Conservation (phyloP, 2,113 vertebrate species). For the Paralichthys olivaceus region DNA sequence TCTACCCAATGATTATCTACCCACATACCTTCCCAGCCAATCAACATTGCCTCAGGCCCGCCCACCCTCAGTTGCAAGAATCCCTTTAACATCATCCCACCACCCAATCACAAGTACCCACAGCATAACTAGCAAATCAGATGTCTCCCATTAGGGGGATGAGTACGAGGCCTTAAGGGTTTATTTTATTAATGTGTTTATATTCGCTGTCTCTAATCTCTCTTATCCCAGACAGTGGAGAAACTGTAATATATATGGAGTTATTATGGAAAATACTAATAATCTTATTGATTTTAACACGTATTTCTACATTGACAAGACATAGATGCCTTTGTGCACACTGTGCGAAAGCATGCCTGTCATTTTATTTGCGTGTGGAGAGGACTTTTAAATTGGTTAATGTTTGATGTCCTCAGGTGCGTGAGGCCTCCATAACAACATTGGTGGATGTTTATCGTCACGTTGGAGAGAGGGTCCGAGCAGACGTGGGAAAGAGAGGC, state of each 20-base stretch:
- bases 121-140: slow-evolving; percentile 40
- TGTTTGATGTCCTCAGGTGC: slow-evolving; percentile 84
- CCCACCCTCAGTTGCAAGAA: slow-evolving; percentile 45
- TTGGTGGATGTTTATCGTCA: slow-evolving; percentile 94
- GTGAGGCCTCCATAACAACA: slow-evolving; percentile 88
- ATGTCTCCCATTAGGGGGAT: slow-evolving; percentile 22
- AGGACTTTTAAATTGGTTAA: slow-evolving; percentile 1
- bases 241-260: slow-evolving; percentile 2
- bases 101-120: slow-evolving; percentile 49
- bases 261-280: slow-evolving; percentile 10
- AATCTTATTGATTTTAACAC: slow-evolving; percentile 14
- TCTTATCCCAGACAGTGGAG: slow-evolving; percentile 19
- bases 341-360: neutral
- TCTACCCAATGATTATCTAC: slow-evolving; percentile 73
- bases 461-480: slow-evolving; percentile 90
- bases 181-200: slow-evolving; percentile 26
- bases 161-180: neutral
- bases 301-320: neutral
- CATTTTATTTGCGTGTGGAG: slow-evolving; percentile 2
- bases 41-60: slow-evolving; percentile 38
- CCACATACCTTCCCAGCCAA: slow-evolving; percentile 64
- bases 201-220: neutral
- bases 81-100: slow-evolving; percentile 38
- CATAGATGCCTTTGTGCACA: neutral
- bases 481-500: slow-evolving; percentile 90